Evolutionary conservation across 2,888 invertebrate species (phyloP).

Genomic region (Caenorhabditis imperialis): DNA sequence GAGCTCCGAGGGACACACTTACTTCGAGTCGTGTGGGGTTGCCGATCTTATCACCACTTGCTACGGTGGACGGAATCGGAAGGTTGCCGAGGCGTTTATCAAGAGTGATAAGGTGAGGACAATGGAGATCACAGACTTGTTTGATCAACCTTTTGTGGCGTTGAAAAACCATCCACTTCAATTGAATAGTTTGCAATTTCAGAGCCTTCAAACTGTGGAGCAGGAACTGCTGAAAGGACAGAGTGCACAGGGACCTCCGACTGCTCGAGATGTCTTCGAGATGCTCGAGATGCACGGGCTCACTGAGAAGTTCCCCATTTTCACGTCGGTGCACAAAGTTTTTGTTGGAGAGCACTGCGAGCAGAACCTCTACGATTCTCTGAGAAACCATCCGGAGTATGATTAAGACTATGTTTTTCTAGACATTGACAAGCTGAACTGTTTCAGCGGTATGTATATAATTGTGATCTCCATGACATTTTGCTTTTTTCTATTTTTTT

Average conservation of each 20-base stretch:
- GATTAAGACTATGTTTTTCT: slow-evolving; percentile 4
- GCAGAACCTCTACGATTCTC: slow-evolving; percentile 59
- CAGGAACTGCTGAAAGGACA: slow-evolving; percentile 97
- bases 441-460: too few species aligned
- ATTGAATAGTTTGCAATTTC: slow-evolving; percentile 25
- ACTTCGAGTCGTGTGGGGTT: slow-evolving; percentile 98
- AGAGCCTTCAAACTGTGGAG: slow-evolving; percentile 89
- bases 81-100: slow-evolving; percentile 94
- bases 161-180: not conserved
- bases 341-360: slow-evolving; percentile 83
- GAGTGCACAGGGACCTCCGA: slow-evolving; percentile 96
- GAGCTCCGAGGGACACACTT: slow-evolving; percentile 90
- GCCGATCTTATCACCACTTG: slow-evolving; percentile 99
- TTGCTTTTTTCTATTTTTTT: too few species aligned
- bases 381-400: slow-evolving; percentile 67
- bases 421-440: too few species aligned
- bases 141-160: not conserved
- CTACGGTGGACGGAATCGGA: slow-evolving; percentile 95
- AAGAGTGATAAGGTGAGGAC: slow-evolving; percentile 86
- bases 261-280: slow-evolving; percentile 83
- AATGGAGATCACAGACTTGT: not conserved
- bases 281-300: slow-evolving; percentile 38
- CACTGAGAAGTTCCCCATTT: slow-evolving; percentile 87
- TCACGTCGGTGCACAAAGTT: slow-evolving; percentile 94
- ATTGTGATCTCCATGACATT: too few species aligned